Conservation (phyloP, 1,140 invertebrate species). For the Paracyclopina nana region DNA sequence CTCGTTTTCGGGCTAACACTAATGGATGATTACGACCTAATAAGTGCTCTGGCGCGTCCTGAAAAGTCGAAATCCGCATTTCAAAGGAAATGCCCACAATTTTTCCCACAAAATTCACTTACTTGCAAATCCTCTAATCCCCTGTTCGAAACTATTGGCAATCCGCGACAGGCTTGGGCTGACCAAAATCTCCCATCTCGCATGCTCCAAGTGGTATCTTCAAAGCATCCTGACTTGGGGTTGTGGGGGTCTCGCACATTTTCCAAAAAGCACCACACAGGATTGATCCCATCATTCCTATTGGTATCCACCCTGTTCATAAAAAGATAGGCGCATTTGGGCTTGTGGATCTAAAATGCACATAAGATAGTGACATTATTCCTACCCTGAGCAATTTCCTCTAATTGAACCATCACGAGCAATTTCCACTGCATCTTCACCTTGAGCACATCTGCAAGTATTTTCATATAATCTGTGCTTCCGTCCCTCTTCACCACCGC, state of each 20-base stretch:
- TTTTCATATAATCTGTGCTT: conserved; percentile 9
- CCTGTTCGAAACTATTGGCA: too few relatives aligned
- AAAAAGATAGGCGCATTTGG: too few relatives aligned
- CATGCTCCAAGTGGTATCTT: conserved; percentile 2
- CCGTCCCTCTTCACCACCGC: not conserved
- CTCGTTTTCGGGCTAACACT: too few relatives aligned
- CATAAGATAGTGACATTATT: not conserved
- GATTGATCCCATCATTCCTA: conserved; percentile 1
- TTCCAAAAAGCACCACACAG: conserved; percentile 8
- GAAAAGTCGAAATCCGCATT: too few relatives aligned
- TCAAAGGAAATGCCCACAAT: too few relatives aligned
- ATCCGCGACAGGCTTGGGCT: not conserved
- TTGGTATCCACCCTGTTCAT: not conserved
- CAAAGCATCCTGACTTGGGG: conserved; percentile 1
- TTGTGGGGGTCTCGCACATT: conserved; percentile 6
- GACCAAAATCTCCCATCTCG: conserved; percentile 8
- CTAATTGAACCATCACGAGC: not conserved
- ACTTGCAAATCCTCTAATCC: too few relatives aligned
- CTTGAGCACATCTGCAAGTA: not conserved
- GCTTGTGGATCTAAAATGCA: too few relatives aligned
- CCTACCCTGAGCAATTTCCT: conserved; percentile 12
- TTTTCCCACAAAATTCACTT: too few relatives aligned
- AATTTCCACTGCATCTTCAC: not conserved
- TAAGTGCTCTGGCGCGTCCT: too few relatives aligned
- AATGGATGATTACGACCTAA: too few relatives aligned